Conservation (phyloP, 2,113 vertebrate species). For the Burhinus oedicnemus region DNA sequence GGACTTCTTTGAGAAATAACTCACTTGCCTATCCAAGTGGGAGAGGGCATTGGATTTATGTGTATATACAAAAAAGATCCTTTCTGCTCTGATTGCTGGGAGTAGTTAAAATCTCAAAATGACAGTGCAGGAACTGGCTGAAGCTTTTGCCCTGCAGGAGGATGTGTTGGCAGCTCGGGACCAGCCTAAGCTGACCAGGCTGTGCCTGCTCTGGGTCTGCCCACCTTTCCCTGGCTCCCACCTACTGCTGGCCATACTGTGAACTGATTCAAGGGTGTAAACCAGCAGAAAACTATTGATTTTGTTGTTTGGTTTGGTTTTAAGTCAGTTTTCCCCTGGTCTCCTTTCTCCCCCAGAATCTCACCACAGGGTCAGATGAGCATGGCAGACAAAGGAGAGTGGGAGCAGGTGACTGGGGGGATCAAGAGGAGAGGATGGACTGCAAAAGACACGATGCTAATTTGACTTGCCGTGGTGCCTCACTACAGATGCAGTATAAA, state of each 20-base stretch:
- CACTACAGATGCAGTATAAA: background rate
- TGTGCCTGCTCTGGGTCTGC: background rate
- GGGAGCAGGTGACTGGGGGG: background rate
- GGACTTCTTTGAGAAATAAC: background rate
- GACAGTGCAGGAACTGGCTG: background rate
- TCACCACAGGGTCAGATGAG: fast-evolving
- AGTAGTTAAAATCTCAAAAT: background rate
- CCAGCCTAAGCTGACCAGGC: too few relatives aligned
- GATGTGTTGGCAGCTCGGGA: background rate
- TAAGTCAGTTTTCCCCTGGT: background rate
- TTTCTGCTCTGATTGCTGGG: background rate
- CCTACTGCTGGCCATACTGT: background rate
- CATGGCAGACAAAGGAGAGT: background rate
- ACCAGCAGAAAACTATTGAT: background rate
- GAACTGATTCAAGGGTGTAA: background rate
- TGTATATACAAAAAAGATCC: background rate
- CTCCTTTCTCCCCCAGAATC: background rate
- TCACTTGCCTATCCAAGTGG: background rate
- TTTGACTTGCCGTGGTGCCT: background rate
- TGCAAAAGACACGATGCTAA: background rate
- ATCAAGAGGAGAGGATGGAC: background rate
- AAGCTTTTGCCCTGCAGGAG: background rate
- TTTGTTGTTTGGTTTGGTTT: background rate
- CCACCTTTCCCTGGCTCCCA: background rate
- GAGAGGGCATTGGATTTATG: background rate